A percentile compares a stretch with the other conserved stretches of the same genome.
Conservation (phyloP, 2,888 invertebrate species). For the Dasysyrphus albostriatus region DNA sequence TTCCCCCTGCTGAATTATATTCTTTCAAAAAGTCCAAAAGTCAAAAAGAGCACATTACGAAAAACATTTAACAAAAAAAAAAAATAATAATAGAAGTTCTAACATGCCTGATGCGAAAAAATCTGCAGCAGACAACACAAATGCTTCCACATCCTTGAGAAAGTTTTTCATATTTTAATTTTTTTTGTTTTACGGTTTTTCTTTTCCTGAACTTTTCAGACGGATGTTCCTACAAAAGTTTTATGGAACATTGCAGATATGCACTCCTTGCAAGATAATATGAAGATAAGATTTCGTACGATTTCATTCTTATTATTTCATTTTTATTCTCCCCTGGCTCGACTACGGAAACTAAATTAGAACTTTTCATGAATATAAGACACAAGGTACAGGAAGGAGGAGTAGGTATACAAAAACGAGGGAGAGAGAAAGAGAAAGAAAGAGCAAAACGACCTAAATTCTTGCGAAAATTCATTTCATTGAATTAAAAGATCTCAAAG, state of each 20-base stretch:
- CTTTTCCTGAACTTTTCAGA: conserved; percentile 66
- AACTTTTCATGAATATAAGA: conserved; percentile 51
- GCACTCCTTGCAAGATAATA: conserved; percentile 59
- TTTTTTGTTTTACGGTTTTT: conserved; percentile 53
- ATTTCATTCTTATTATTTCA: conserved; percentile 56
- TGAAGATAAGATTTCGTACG: conserved; percentile 65
- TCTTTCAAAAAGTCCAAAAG: conserved; percentile 54
- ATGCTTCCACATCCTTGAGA: conserved; percentile 49
- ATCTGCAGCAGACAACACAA: conserved; percentile 71
- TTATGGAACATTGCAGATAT: conserved; percentile 68
- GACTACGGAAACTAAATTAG: conserved; percentile 52
- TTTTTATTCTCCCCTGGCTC: conserved; percentile 34
- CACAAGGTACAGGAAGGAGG: not conserved
- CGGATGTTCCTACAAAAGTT: conserved; percentile 62
- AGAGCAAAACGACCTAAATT: conserved; percentile 30
- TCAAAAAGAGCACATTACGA: conserved; percentile 37
- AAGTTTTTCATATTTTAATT: conserved; percentile 71
- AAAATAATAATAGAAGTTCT: conserved; percentile 34
- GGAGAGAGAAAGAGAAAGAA: too few species aligned
- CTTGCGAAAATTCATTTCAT: conserved; percentile 25
- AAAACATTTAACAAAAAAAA: conserved; percentile 31
- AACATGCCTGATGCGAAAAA: conserved; percentile 30
- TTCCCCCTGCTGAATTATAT: conserved; percentile 19
- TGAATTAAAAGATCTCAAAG: conserved; percentile 39
- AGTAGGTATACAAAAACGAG: not conserved